A percentile compares a stretch with the other conserved stretches of the same genome.
Evolutionary conservation across 2,113 vertebrate species (phyloP).

Genomic region (Callopanchax toddi): DNA sequence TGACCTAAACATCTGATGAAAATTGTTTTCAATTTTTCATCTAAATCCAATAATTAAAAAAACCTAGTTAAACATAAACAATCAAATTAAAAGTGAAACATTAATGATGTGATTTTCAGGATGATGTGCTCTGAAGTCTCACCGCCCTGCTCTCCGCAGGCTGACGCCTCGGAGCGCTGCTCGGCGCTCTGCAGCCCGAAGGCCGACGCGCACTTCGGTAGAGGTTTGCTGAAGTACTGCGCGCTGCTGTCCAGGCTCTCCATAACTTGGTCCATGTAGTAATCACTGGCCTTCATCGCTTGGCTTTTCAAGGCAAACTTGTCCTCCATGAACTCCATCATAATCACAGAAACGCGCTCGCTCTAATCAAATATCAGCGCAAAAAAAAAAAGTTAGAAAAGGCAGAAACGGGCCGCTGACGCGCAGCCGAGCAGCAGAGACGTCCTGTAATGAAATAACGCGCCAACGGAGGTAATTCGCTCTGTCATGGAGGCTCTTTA

Average conservation of each 20-base stretch:
- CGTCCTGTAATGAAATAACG: slow-evolving; percentile 43
- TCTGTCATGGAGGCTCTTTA: slow-evolving; percentile 87
- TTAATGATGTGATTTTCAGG: no score
- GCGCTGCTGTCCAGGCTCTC: slow-evolving; percentile 92
- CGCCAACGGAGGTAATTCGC: slow-evolving; percentile 80
- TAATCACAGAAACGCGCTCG: slow-evolving; percentile 53
- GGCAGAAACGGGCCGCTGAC: slow-evolving; percentile 19
- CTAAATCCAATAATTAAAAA: no score
- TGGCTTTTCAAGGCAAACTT: slow-evolving; percentile 93
- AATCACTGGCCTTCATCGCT: slow-evolving; percentile 88
- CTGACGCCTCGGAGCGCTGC: slow-evolving; percentile 87
- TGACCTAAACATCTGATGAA: no score
- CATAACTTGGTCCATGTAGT: slow-evolving; percentile 97
- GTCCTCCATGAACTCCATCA: slow-evolving; percentile 97
- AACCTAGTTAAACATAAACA: no score
- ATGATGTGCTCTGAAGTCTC: no score
- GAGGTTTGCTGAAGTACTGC: slow-evolving; percentile 91
- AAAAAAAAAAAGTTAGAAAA: slow-evolving; percentile 13
- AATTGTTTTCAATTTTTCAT: no score
- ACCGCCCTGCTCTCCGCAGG: slow-evolving; percentile 91
- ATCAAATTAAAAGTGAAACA: no score
- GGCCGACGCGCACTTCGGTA: slow-evolving; percentile 89
- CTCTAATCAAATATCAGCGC: slow-evolving; percentile 59
- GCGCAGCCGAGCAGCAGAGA: slow-evolving; percentile 19
- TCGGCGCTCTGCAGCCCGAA: slow-evolving; percentile 88